Percentiles rank a stretch among this genome's conserved stretches.
These are phyloP conservation scores for Andrena hattorfiana DNA, from an alignment of 2,888 invertebrate species.

Conservation along the genomic window DNA sequence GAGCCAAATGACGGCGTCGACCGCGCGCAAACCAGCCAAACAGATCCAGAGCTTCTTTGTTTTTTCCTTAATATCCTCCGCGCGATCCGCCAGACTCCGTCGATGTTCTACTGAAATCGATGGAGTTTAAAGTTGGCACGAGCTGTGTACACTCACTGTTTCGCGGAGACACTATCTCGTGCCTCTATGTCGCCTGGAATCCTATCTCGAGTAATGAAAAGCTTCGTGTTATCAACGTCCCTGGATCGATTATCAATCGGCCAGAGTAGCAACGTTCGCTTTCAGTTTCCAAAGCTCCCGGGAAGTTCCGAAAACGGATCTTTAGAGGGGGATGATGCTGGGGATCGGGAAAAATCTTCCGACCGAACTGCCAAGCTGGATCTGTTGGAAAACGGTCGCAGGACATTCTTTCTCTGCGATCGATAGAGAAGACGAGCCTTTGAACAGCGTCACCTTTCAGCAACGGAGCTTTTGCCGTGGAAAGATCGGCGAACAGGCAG, in stretches of 20 bases:
- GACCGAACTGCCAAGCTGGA: conserved; percentile 26
- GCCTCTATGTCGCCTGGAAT: background rate
- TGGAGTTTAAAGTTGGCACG: conserved; percentile 8
- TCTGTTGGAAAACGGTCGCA: conserved; percentile 29
- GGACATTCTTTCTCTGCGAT: conserved; percentile 4
- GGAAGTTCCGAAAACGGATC: conserved; percentile 1
- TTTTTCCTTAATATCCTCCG: conserved; percentile 47
- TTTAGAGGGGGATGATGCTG: conserved; percentile 1
- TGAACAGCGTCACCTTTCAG: conserved; percentile 34
- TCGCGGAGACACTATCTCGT: background rate
- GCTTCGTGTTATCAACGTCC: background rate
- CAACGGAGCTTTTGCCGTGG: conserved; percentile 8
- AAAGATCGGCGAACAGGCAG: conserved; percentile 26
- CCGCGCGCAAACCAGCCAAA: conserved; percentile 55
- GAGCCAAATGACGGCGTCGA: conserved; percentile 24
- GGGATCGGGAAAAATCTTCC: conserved; percentile 1
- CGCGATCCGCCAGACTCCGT: conserved; percentile 9
- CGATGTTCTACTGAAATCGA: conserved; percentile 47
- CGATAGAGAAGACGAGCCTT: conserved; percentile 31
- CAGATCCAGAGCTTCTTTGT: conserved; percentile 47
- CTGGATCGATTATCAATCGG: conserved; percentile 32
- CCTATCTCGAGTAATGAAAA: conserved; percentile 16
- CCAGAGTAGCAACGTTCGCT: background rate
- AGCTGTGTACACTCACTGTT: background rate
- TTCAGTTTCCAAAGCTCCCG: background rate